Evolutionary conservation across 2,888 invertebrate species (phyloP), one percentile per base, ranked within the genome.

Genomic region (Myathropa florea): DNA sequence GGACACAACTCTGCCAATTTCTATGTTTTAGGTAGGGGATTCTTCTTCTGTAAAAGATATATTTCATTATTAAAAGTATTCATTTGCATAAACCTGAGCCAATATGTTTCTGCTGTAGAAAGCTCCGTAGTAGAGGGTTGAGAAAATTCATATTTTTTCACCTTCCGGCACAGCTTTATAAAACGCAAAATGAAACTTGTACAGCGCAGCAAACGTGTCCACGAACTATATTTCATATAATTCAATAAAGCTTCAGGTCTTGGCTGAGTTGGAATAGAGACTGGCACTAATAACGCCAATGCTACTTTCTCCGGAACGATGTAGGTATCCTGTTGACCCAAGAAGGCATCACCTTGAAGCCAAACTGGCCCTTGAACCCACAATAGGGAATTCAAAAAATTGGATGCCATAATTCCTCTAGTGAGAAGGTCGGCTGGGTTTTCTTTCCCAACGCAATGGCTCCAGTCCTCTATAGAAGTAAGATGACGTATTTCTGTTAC

Each of bases 321-420:
- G 21, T 23, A 12, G 23, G 14, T 21, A 36, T 21, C 10, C 14
- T 12, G 4, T 12, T 14, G 36, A 21, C 26, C 60, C 6, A 30
- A 18, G 12, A 18, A n/a, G 24, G n/a, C 26, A 9, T 39, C 24
- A n/a, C 4, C 1, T 21, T 39, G 26, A 6, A 71, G 60, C 71
- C 71, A 71, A 14, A 7, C 12, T 14, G 71, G 71, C 18, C 71
- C 60, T 14, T 60, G 71, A 26, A 28, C 26, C 71, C 60, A 71
- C n/a, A 72, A n/a, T 14, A 30, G 7, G 30, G 63, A 72, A 9
- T 9, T 53, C 18, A 12, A 4, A 18, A 60, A 33, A 10, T 33
- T 33, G 33, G 14, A 2, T 14, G 60, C 71, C n/a, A 26, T 39
- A 2, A 71, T 26, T 3, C 71, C 61, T 46, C 71, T 36, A n/a